Base-by-base conservation (phyloP, 2,797 vertebrate species). In the Liparis tanakae region DNA sequence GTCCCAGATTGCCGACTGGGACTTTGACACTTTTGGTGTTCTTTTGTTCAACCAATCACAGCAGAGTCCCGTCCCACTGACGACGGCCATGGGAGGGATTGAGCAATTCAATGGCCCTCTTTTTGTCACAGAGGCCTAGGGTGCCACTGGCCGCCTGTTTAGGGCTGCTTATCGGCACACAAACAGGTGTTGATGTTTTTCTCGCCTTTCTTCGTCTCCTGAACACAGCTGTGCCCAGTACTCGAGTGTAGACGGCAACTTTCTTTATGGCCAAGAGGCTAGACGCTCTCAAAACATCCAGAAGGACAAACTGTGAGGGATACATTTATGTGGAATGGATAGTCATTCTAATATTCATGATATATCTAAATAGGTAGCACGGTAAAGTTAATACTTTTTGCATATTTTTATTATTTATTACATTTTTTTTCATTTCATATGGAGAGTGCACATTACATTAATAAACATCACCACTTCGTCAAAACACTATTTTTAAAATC, bases 41-140 rank as follows among this genome's bases (percentile, higher is more conserved):
- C 15, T 59, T 30, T 59, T 91, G 89, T 92, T 86, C 85, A 77
- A 83, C 76, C 86, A 80, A 79, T 90, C 88, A 75, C 74, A 76
- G 79, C 85, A 89, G 90, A 89, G 82, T 91, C 85, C 87, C 87
- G 84, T 91, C 88, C 87, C 84, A 78, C 72, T 69, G 74, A 60
- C 4, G 37, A 44, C 3, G 62, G 80, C 71, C 70, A 56, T 78
- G 74, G 83, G 83, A 72, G 82, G 83, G 83, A 85, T 91, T 93
- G 91, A 82, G 90, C 88, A 92, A 91, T 91, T 82, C 85, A 82
- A 54, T 57, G 76, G 74, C 13, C 44, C 43, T 54, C 15, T 60
- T 53, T 85, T 78, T 84, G 88, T 94, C 94, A 94, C 90, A 87
- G 94, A 93, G 83, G 55, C 88, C 66, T 54, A 1, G 70, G 63